Conservation (phyloP, 1,140 invertebrate species). For the Drosophila takahashii region DNA sequence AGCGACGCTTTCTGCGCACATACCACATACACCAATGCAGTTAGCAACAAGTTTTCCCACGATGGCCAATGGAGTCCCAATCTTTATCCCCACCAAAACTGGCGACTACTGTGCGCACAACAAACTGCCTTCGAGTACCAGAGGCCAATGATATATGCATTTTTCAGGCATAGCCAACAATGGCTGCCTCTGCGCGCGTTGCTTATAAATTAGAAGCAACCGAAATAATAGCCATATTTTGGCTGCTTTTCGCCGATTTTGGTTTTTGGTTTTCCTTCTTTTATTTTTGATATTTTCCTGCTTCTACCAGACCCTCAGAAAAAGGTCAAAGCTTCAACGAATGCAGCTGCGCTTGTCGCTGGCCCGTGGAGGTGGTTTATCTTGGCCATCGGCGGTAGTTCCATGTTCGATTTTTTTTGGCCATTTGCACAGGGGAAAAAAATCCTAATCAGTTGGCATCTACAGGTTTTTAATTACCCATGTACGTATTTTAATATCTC, state of each 20-base stretch:
- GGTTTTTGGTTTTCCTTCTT: constrained; percentile 11
- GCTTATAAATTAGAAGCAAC: constrained; percentile 80
- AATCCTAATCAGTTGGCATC: not conserved
- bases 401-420: constrained; percentile 61
- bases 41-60: constrained; percentile 71
- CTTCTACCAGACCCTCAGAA: constrained; percentile 71
- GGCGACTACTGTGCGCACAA: constrained; percentile 73
- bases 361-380: constrained; percentile 58
- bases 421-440: constrained; percentile 10
- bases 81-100: not conserved
- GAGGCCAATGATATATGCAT: constrained; percentile 81
- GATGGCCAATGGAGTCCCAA: constrained; percentile 47
- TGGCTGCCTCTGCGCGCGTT: constrained; percentile 50
- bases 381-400: constrained; percentile 57
- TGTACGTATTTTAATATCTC: not conserved
- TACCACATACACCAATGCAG: constrained; percentile 11
- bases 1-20: constrained; percentile 56
- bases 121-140: constrained; percentile 76
- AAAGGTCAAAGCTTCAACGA: constrained; percentile 75
- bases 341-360: constrained; percentile 65
- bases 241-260: constrained; percentile 26
- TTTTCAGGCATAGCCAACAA: constrained; percentile 56
- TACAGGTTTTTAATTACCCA: not conserved
- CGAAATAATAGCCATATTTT: constrained; percentile 82
- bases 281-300: constrained; percentile 23